Conservation (phyloP, 2,113 vertebrate species). For the Rhea pennata region DNA sequence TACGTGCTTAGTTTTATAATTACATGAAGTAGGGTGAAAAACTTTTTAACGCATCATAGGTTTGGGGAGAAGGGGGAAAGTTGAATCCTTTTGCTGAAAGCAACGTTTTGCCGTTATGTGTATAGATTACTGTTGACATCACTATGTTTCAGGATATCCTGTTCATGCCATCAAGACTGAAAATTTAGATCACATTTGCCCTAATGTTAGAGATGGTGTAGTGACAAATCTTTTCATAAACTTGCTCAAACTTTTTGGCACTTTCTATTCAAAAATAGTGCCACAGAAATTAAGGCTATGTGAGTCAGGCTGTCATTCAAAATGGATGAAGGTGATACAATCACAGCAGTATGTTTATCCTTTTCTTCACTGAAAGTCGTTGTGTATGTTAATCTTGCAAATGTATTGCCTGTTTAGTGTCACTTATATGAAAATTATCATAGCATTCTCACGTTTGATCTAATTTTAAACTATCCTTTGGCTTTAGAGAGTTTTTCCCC, state of each 20-base stretch:
- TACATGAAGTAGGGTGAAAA: not conserved
- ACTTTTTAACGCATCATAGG: rapidly evolving
- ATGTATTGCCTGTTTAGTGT: not conserved
- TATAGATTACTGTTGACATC: not conserved
- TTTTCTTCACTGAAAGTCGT: not conserved
- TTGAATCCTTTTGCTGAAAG: not conserved
- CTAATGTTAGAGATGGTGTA: not conserved
- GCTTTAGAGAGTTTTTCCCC: not conserved
- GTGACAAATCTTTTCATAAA: not conserved
- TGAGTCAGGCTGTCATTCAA: not conserved
- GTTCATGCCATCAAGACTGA: not conserved
- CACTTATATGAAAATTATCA: not conserved
- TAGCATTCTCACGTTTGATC: not conserved
- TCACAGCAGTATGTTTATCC: not conserved
- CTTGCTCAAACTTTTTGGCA: not conserved
- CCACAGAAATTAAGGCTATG: not conserved
- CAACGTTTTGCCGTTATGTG: not conserved
- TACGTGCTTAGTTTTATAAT: not conserved
- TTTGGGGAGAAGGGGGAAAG: not conserved
- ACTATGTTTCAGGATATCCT: not conserved
- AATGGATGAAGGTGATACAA: not conserved
- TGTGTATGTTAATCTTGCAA: not conserved
- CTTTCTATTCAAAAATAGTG: not conserved
- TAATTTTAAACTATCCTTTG: not conserved
- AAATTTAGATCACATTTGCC: not conserved